phyloP scores from a whole-genome alignment of 1,140 invertebrate species.

The Drosophila sucinea region DNA sequence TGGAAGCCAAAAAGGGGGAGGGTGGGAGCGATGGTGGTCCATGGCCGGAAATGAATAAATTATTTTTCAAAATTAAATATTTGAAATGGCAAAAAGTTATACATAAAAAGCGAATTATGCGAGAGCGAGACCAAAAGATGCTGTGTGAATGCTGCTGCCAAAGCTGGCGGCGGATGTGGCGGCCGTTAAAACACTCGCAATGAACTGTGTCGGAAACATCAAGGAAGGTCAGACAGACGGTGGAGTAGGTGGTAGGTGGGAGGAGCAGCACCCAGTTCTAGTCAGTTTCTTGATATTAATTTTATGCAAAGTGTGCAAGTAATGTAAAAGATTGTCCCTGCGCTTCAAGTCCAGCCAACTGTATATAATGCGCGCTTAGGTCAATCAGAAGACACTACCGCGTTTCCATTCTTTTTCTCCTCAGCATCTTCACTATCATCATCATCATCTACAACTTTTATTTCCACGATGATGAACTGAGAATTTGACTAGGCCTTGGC shows the following conservation, averaged over 20 bases:
- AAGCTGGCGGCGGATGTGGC: conserved; percentile 64
- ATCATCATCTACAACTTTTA: neutral
- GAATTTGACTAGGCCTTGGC: conserved; percentile 49
- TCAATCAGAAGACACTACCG: conserved; percentile 36
- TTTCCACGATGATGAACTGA: conserved; percentile 37
- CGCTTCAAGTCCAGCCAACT: conserved; percentile 41
- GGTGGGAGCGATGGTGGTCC: neutral
- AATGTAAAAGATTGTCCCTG: conserved; percentile 54
- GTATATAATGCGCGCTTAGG: conserved; percentile 51
- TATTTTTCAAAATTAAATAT: conserved; percentile 79
- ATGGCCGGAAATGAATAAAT: conserved; percentile 75
- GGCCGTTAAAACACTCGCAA: conserved; percentile 76
- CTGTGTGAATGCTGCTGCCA: neutral
- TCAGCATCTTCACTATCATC: neutral
- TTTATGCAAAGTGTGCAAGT: conserved; percentile 71
- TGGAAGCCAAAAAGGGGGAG: no score
- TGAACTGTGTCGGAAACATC: conserved; percentile 71
- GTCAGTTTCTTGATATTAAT: conserved; percentile 62
- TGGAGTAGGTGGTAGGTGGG: neutral
- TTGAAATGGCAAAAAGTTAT: conserved; percentile 78
- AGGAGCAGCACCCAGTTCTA: conserved; percentile 3
- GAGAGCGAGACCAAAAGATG: conserved; percentile 30
- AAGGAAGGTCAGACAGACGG: neutral
- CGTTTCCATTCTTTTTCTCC: neutral
- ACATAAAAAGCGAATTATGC: conserved; percentile 76